Base-by-base conservation (phyloP, 2,888 invertebrate genomes). In the Aquatica leii region DNA sequence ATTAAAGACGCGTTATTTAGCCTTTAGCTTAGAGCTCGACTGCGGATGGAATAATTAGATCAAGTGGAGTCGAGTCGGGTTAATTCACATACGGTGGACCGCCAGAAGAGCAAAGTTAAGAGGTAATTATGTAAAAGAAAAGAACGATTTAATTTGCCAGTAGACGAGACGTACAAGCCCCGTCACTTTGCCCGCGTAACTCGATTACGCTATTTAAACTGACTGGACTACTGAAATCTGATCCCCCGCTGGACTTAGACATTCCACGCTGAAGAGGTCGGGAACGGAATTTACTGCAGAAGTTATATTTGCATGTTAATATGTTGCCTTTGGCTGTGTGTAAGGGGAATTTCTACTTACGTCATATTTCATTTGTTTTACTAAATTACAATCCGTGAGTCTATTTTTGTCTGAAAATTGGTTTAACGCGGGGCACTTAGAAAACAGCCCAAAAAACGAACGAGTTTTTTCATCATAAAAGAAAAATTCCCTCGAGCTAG, bases 1-100 rank as follows among this genome's bases (percentile, higher is more conserved):
- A 80, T 80, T 80, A 80, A 79, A 79, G 80, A 79, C 77, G 78
- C 78, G 79, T 78, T 77, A 80, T 78, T 78, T 77, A 77, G 77
- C 77, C 77, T 78, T 77, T 78, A 76, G 78, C 78, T 78, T 76
- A 78, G 76, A 74, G 76, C 76, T 73, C 74, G 74, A 72, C 75
- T 76, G 75, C 75, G 77, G 77, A 78, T 75, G 74, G 77, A 77
- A 78, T 80, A 80, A 80, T 80, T 80, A 79, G 79, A 80, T 80
- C 79, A 80, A 77, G 76, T 74, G 72, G 72, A 76, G 74, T 76
- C 76, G 74, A 74, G 73, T 75, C 71, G 74, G 75, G 76, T 77
- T 77, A 79, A 79, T 78, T 78, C 77, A 74, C 76, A 76, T 74
- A 74, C 74, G 75, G 72, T 71, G 73, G 73, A 70, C 61, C 68